A percentile compares a stretch with the other conserved stretches of the same genome.
phyloP scores from a whole-genome alignment of 2,113 vertebrate species.

The Orycteropus afer region DNA sequence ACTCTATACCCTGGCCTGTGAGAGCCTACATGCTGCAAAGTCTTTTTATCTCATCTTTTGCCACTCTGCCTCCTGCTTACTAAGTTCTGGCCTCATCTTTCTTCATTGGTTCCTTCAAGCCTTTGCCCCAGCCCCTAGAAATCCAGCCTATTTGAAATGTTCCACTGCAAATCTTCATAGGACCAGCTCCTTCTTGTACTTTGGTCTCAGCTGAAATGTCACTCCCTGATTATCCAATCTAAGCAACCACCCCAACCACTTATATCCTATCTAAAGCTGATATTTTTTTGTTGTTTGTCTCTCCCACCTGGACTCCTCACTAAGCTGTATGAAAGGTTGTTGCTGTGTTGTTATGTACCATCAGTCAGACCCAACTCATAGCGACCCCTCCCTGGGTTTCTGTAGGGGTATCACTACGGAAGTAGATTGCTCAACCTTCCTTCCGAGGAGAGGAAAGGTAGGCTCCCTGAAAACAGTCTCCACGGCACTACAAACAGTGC shows the following conservation, averaged over 20 bases:
- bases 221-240: not conserved
- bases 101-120: not conserved
- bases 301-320: too few species aligned
- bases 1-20: not conserved
- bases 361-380: too few species aligned
- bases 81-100: not conserved
- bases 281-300: not conserved
- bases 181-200: not conserved
- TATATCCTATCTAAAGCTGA: not conserved
- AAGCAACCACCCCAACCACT: not conserved
- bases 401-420: too few species aligned
- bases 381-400: too few species aligned
- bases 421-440: too few species aligned
- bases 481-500: not conserved
- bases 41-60: not conserved
- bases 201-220: not conserved
- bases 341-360: too few species aligned
- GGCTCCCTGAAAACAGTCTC: not conserved
- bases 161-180: not conserved
- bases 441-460: too few species aligned
- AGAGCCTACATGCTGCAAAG: not conserved
- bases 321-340: too few species aligned
- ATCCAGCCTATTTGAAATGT: not conserved
- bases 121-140: not conserved
- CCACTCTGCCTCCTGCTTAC: too few species aligned